Evolutionary conservation across 2,113 vertebrate species (phyloP).

Genomic region (Coracopsis vasa): DNA sequence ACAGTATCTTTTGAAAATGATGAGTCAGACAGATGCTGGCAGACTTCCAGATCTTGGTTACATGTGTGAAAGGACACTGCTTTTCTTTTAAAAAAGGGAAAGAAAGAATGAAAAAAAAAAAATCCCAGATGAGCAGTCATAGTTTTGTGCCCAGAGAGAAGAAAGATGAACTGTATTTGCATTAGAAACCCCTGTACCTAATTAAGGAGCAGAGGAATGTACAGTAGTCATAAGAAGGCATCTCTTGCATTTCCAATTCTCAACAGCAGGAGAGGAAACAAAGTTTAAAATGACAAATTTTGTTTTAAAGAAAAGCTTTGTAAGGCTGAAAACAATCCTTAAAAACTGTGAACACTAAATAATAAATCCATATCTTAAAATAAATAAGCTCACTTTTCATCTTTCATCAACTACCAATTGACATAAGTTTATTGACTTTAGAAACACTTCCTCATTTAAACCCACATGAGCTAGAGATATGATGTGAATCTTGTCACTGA

Average conservation of each 20-base stretch:
- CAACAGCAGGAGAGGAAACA: background rate
- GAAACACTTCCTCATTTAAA: background rate
- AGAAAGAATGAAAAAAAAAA: background rate
- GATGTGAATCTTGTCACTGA: background rate
- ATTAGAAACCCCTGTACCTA: background rate
- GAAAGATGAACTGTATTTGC: background rate
- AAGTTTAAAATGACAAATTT: background rate
- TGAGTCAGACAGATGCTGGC: slow-evolving; percentile 33
- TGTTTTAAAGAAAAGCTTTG: background rate
- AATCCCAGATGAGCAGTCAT: background rate
- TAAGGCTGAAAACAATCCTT: background rate
- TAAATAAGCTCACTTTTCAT: background rate
- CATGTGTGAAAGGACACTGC: background rate
- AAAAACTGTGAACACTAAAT: background rate
- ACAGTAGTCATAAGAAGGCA: background rate
- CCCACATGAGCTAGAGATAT: background rate
- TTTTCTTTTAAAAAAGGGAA: background rate
- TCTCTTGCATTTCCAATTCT: background rate
- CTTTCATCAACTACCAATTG: background rate
- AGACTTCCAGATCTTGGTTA: slow-evolving; percentile 17
- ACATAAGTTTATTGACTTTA: background rate
- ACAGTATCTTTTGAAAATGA: slow-evolving; percentile 47
- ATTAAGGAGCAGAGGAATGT: background rate
- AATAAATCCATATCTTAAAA: background rate
- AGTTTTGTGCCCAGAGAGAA: background rate